Percentiles rank a stretch among this genome's conserved stretches.
phyloP scores from a whole-genome alignment of 2,797 vertebrate species.

The Myotis planiceps region DNA sequence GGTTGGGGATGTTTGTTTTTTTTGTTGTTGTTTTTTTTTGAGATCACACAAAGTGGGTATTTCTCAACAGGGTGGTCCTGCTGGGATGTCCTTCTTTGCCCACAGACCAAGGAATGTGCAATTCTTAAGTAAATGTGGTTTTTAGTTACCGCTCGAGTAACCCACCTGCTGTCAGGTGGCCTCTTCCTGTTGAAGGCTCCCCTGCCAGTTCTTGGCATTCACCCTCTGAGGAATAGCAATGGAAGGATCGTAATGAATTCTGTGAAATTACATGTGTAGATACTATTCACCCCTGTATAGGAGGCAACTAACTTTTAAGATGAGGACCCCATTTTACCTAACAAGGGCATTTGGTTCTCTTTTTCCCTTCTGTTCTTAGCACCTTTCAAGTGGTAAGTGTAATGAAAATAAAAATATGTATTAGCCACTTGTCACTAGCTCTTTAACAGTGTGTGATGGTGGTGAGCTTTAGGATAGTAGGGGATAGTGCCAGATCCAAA shows the following conservation, averaged over 20 bases:
- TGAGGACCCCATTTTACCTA: not conserved
- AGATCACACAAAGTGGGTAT: not conserved
- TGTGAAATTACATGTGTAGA: not conserved
- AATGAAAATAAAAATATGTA: not conserved
- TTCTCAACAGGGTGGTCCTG: not conserved
- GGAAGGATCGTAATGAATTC: not conserved
- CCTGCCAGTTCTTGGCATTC: not conserved
- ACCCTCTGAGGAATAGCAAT: not conserved
- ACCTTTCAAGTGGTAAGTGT: not conserved
- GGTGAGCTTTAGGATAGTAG: not conserved
- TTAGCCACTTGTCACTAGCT: not conserved
- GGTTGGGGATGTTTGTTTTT: not conserved
- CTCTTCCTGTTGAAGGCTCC: not conserved
- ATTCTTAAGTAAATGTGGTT: not conserved
- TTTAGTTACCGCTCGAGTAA: not conserved
- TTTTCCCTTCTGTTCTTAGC: not conserved
- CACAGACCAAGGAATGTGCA: not conserved
- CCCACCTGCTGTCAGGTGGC: not conserved
- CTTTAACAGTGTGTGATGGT: not conserved
- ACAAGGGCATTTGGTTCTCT: not conserved
- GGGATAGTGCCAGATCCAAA: not conserved
- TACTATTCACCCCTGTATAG: not conserved
- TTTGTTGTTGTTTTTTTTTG: not conserved
- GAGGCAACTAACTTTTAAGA: not conserved
- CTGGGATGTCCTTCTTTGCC: not conserved